Evolutionary conservation across 2,888 invertebrate genomes (phyloP), one percentile per base, ranked within the genome.

Genomic region (Leptogaster cylindrica): DNA sequence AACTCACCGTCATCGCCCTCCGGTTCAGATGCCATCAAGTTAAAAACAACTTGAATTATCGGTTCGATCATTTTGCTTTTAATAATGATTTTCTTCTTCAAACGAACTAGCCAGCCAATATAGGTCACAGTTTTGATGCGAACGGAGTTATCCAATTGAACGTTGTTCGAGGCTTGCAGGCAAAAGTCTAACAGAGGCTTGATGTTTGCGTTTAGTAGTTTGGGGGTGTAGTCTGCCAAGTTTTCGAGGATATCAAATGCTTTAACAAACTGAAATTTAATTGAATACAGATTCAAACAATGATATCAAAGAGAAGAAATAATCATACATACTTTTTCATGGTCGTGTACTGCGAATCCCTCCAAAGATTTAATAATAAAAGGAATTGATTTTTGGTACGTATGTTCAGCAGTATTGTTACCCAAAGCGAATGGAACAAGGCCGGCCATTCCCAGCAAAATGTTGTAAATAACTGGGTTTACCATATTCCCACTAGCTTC

Each of bases 61-160:
- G 89, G 89, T 70, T 87, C 86, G 23, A 90, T 83, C 55, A 92
- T 78, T 75, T 90, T 89, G 73, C 88, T 84, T 75, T 91, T 91
- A 67, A 89, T 82, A 52, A 80, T 77, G 69, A 86, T 84, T 82
- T 91, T 91, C 77, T 90, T 90, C 78, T 90, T 91, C 2, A 87
- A 81, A 66, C 87, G 83, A 8, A 87, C 85, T 46, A 91, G 75
- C 80, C 86, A 87, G 0, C 88, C 87, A 68, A 90, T 82, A 67
- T 89, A 87, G 44, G 85, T 83, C 14, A 91, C 83, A 1, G 88
- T 86, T 78, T 89, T 89, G 3, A 88, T 85, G 74, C 89, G 85
- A 8, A 91, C 82, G 28, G 83, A 81, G 70, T 86, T 85, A 3
- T 86, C 85, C 12, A 87, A 78, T 12, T 83, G 78, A 51, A 79